Conservation (phyloP, 1,140 invertebrate species). For the Pentalonia nigronervosa region DNA sequence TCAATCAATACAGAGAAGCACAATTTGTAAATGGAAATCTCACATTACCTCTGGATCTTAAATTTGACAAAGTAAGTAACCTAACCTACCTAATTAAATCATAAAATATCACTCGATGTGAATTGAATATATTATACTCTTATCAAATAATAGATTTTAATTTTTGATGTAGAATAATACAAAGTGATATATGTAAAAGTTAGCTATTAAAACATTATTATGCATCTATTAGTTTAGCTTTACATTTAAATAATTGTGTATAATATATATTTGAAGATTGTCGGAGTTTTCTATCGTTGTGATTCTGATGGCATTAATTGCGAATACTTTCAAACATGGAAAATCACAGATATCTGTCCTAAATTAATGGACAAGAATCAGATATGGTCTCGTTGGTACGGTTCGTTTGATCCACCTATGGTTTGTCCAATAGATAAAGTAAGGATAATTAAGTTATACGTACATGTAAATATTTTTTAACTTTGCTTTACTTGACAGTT, state of each 20-base stretch:
- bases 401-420: slow-evolving; percentile 16
- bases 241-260: background rate
- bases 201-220: background rate
- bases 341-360: background rate
- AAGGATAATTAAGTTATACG: background rate
- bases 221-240: background rate
- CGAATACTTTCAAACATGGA: slow-evolving; percentile 54
- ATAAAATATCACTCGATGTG: too few relatives aligned
- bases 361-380: slow-evolving; percentile 11
- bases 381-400: slow-evolving; percentile 20
- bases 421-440: slow-evolving; percentile 47
- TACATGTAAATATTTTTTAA: too few relatives aligned
- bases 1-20: background rate
- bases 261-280: background rate
- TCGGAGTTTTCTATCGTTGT: slow-evolving; percentile 24
- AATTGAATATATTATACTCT: too few relatives aligned
- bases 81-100: too few relatives aligned
- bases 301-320: slow-evolving; percentile 33
- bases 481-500: too few relatives aligned
- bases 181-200: too few relatives aligned
- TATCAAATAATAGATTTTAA: too few relatives aligned
- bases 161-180: too few relatives aligned
- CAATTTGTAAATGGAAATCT: background rate
- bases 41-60: background rate
- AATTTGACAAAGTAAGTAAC: too few relatives aligned